Evolutionary conservation across 2,888 invertebrate species (phyloP).

Genomic region (Gerris lacustris): DNA sequence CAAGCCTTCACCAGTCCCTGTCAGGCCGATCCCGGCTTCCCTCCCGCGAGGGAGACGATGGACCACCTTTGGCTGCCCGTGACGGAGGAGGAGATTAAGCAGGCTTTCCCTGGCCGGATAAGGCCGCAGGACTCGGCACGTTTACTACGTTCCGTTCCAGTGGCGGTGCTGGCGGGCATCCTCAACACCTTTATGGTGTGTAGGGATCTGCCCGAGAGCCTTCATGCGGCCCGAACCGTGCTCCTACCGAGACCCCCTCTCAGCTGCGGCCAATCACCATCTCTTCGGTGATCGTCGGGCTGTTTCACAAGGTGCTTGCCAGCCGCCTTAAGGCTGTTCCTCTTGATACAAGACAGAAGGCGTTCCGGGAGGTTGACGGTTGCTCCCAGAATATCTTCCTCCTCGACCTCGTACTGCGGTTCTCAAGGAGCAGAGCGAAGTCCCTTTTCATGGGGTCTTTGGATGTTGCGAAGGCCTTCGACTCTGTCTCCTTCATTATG

Average conservation of each 20-base stretch:
- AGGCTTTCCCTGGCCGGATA: no score
- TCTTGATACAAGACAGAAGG: constrained; percentile 25
- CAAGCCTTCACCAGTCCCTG: no score
- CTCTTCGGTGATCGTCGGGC: constrained; percentile 19
- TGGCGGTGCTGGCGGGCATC: no score
- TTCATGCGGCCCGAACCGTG: not conserved
- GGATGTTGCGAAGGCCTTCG: constrained; percentile 39
- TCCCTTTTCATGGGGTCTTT: constrained; percentile 10
- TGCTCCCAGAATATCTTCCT: constrained; percentile 33
- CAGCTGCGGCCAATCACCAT: no score
- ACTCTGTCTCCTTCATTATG: constrained; percentile 33
- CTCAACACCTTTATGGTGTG: no score
- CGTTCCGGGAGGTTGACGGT: constrained; percentile 36
- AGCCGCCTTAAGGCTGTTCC: constrained; percentile 23
- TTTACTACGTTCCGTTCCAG: not conserved
- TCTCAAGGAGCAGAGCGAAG: not conserved
- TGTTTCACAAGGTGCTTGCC: constrained; percentile 21
- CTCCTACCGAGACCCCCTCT: not conserved
- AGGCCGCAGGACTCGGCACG: constrained; percentile 10
- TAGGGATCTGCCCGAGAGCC: constrained; percentile 10
- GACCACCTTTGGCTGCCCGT: no score
- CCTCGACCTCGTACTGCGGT: constrained; percentile 30
- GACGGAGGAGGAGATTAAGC: no score
- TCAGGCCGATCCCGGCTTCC: no score
- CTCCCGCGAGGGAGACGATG: no score